Conservation (phyloP, 2,113 vertebrate genomes). For the Atractosteus spatula region DNA sequence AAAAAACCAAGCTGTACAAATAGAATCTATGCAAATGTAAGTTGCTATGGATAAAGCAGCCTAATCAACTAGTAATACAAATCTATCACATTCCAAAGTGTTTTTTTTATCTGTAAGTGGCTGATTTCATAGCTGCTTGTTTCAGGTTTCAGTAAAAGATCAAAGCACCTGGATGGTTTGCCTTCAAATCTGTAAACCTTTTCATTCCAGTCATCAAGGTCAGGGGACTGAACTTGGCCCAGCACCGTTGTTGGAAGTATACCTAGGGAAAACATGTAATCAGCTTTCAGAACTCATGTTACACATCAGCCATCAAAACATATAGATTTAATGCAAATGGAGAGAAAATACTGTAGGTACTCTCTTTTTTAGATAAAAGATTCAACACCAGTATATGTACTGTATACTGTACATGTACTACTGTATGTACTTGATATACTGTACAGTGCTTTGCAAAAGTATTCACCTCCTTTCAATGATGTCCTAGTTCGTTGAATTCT, state of each 20-base stretch:
- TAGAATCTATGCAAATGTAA: too few species aligned
- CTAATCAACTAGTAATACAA: too few species aligned
- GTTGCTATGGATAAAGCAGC: too few species aligned
- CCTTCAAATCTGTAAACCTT: slow-evolving; percentile 81
- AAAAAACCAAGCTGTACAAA: too few species aligned
- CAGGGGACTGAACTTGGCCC: slow-evolving; percentile 75
- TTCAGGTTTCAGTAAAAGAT: slow-evolving; percentile 34
- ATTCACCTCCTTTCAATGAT: too few species aligned
- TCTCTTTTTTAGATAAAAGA: slow-evolving; percentile 37
- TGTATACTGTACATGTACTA: too few species aligned
- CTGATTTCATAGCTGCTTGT: slow-evolving; percentile 35
- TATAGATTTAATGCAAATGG: slow-evolving; percentile 25
- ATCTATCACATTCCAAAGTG: background rate
- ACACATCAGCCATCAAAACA: slow-evolving; percentile 23
- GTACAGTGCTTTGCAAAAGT: too few species aligned
- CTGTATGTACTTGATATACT: too few species aligned
- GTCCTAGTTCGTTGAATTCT: too few species aligned
- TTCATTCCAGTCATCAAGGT: slow-evolving; percentile 82
- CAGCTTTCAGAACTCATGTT: slow-evolving; percentile 28
- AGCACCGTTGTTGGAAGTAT: slow-evolving; percentile 67
- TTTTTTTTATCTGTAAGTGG: slow-evolving; percentile 31
- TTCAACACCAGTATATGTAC: slow-evolving; percentile 3
- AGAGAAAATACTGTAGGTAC: slow-evolving; percentile 1
- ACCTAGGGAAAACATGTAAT: slow-evolving; percentile 59
- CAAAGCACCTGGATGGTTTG: slow-evolving; percentile 70